A percentile compares a stretch with the other conserved stretches of the same genome.
Evolutionary conservation across 1,140 invertebrate genomes (phyloP).

Genomic region (Neodiprion fabricii): DNA sequence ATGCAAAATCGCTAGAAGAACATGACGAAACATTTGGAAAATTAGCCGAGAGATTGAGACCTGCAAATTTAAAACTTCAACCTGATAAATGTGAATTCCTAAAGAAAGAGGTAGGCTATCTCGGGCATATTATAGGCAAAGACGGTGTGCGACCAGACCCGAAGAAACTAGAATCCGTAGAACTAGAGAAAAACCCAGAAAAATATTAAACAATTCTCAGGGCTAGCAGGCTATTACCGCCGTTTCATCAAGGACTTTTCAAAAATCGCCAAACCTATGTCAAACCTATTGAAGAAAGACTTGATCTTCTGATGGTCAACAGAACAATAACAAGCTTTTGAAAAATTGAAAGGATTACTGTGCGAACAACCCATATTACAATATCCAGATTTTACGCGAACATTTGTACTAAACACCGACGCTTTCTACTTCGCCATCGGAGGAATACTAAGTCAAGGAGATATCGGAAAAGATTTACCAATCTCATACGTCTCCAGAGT

Average conservation of each 20-base stretch:
- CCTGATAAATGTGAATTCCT: constrained; percentile 58
- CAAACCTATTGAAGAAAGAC: constrained; percentile 23
- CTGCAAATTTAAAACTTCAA: constrained; percentile 52
- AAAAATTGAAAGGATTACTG: constrained; percentile 29
- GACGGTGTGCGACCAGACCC: constrained; percentile 32
- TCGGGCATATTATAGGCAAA: constrained; percentile 25
- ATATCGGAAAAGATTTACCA: constrained; percentile 20
- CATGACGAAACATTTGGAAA: constrained; percentile 44
- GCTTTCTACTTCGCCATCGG: constrained; percentile 26
- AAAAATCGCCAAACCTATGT: constrained; percentile 35
- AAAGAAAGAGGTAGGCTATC: constrained; percentile 53
- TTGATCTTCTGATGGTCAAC: constrained; percentile 26
- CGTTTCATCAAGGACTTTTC: constrained; percentile 40
- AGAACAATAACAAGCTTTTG: constrained; percentile 29
- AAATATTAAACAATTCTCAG: constrained; percentile 54
- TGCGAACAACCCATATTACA: constrained; percentile 10
- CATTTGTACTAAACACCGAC: constrained; percentile 17
- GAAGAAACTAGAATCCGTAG: constrained; percentile 39
- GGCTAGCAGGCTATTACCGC: constrained; percentile 40
- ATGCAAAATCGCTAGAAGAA: constrained; percentile 43
- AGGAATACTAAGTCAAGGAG: constrained; percentile 23
- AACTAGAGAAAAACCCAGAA: neutral
- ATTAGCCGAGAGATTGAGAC: constrained; percentile 44
- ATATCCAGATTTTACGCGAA: constrained; percentile 4
- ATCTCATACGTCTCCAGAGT: constrained; percentile 37